Conservation (phyloP, 2,113 vertebrate genomes). For the Pterocles burchelli region DNA sequence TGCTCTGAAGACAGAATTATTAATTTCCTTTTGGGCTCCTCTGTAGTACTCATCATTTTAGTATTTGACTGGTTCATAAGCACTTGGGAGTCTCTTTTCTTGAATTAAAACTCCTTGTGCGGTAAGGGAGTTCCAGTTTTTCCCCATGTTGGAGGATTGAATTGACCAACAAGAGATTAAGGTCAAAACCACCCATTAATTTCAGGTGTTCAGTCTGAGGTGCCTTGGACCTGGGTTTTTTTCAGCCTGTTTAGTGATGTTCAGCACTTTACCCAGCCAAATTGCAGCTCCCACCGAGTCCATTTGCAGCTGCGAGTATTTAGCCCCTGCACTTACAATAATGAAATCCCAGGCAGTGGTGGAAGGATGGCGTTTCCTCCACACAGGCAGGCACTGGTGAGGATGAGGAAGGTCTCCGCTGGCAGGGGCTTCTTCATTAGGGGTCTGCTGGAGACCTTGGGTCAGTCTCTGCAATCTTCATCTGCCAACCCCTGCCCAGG, state of each 20-base stretch:
- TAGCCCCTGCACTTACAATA: slow-evolving; percentile 42
- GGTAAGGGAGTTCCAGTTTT: background rate
- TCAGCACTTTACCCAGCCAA: background rate
- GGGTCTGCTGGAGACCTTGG: background rate
- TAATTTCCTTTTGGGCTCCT: slow-evolving; percentile 55
- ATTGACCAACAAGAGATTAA: slow-evolving; percentile 8
- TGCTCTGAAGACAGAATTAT: slow-evolving; percentile 39
- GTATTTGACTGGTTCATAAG: background rate
- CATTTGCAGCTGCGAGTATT: slow-evolving; percentile 50
- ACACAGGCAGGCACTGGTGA: background rate
- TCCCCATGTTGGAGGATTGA: background rate
- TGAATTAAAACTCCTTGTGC: slow-evolving; percentile 1
- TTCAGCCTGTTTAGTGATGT: slow-evolving; percentile 17
- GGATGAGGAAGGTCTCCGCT: background rate
- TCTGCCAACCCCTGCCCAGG: rapidly evolving
- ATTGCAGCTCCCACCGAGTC: slow-evolving; percentile 44
- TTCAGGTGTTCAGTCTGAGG: background rate
- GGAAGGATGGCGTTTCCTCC: background rate
- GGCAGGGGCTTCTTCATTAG: background rate
- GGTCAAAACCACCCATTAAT: slow-evolving; percentile 18
- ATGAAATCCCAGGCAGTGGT: slow-evolving; percentile 18
- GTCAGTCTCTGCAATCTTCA: background rate
- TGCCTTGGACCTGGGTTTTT: background rate
- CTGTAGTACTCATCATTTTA: slow-evolving; percentile 26
- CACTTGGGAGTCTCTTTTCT: background rate